Percentiles rank a stretch among this genome's conserved stretches.
phyloP scores from a whole-genome alignment of 2,797 vertebrate genomes.

The Notolepis coatsorum region DNA sequence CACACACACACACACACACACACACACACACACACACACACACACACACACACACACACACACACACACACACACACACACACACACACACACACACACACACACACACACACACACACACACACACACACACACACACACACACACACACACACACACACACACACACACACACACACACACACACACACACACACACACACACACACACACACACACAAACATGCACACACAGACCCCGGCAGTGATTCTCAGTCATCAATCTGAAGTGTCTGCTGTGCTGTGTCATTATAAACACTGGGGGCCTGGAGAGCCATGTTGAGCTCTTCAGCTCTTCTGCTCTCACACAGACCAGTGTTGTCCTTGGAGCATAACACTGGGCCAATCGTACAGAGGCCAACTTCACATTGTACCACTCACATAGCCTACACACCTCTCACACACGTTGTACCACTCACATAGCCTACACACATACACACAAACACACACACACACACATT shows the following conservation, averaged over 20 bases:
- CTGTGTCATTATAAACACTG: conserved; percentile 42
- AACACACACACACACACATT: too few species aligned
- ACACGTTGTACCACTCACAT: too few species aligned
- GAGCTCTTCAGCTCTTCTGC: conserved; percentile 38
- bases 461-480: too few species aligned
- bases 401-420: too few species aligned
- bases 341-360: too few species aligned
- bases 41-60: neutral
- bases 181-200: neutral
- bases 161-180: neutral
- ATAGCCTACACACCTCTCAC: too few species aligned
- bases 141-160: neutral
- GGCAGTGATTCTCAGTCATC: conserved; percentile 22
- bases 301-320: conserved; percentile 30
- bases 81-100: conserved; percentile 11
- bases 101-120: neutral
- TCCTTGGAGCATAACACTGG: too few species aligned
- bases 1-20: conserved; percentile 15
- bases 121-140: neutral
- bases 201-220: conserved; percentile 1
- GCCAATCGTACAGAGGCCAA: too few species aligned
- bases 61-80: neutral
- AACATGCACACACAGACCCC: neutral
- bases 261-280: conserved; percentile 35
- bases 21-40: conserved; percentile 8